phyloP scores from a whole-genome alignment of 2,797 vertebrate species.

The Acrocephalus scirpaceus region DNA sequence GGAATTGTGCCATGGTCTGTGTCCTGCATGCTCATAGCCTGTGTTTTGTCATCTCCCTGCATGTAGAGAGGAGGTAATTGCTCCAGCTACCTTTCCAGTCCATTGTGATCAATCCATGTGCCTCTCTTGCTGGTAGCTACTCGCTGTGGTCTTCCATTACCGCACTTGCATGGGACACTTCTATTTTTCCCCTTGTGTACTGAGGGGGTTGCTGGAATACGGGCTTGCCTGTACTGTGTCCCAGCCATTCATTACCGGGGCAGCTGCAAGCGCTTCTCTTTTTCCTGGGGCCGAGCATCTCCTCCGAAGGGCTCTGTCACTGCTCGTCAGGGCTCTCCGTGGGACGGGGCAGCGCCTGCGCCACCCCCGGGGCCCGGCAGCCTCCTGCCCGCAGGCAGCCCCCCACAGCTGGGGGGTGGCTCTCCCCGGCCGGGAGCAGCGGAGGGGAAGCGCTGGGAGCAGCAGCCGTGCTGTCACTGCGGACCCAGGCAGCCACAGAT shows the following conservation, averaged over 20 bases:
- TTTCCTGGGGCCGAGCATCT: not conserved
- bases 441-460: not conserved
- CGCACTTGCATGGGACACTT: not conserved
- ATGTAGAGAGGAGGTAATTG: not conserved
- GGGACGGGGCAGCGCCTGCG: not conserved
- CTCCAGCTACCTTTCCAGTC: not conserved
- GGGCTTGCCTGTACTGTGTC: not conserved
- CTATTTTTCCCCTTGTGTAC: not conserved
- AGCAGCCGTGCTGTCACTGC: not conserved
- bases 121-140: not conserved
- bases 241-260: not conserved
- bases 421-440: not conserved
- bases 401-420: not conserved
- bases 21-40: not conserved
- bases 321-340: fast-evolving
- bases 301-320: constrained; percentile 4
- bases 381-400: not conserved
- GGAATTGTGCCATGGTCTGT: not conserved
- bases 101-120: not conserved
- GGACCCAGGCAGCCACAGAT: not conserved
- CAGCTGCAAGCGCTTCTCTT: constrained; percentile 44
- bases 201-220: not conserved
- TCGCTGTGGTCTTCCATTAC: not conserved
- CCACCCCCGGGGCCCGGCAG: fast-evolving
- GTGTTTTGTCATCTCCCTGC: not conserved